Evolutionary conservation across 1,140 invertebrate genomes (phyloP).

Genomic region (Calycopis cecrops): DNA sequence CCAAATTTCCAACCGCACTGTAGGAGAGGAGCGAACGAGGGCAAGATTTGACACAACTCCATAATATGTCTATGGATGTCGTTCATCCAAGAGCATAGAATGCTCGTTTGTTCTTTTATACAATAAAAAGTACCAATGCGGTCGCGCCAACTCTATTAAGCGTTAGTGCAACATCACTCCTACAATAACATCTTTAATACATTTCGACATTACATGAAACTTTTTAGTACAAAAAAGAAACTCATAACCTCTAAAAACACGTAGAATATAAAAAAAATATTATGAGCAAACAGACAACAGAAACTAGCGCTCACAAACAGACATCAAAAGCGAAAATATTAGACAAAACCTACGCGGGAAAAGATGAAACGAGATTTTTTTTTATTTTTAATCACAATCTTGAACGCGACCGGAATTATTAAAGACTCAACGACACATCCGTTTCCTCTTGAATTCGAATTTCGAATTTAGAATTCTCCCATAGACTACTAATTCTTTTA

Average conservation of each 20-base stretch:
- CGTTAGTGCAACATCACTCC: too few relatives aligned
- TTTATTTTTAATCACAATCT: slow-evolving; percentile 60
- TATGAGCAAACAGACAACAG: slow-evolving; percentile 4
- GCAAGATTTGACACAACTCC: too few relatives aligned
- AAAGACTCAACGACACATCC: slow-evolving; percentile 62
- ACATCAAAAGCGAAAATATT: slow-evolving; percentile 48
- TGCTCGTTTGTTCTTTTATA: too few relatives aligned
- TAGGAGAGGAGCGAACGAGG: too few relatives aligned
- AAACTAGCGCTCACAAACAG: slow-evolving; percentile 13
- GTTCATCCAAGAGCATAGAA: too few relatives aligned
- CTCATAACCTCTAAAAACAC: background rate
- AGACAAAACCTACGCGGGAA: slow-evolving; percentile 38
- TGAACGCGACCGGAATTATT: slow-evolving; percentile 49
- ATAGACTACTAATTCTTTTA: slow-evolving; percentile 12
- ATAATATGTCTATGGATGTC: too few relatives aligned
- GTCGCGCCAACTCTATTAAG: too few relatives aligned
- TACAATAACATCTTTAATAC: too few relatives aligned
- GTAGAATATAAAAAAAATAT: background rate
- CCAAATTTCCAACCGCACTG: too few relatives aligned
- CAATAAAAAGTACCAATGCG: too few relatives aligned
- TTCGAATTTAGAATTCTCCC: slow-evolving; percentile 30
- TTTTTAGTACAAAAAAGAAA: too few relatives aligned
- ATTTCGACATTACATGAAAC: too few relatives aligned
- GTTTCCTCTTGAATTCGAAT: slow-evolving; percentile 53
- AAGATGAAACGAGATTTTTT: slow-evolving; percentile 55